These are phyloP conservation scores for Nematolebias whitei DNA, from an alignment of 2,113 vertebrate species.

Conservation along the genomic window DNA sequence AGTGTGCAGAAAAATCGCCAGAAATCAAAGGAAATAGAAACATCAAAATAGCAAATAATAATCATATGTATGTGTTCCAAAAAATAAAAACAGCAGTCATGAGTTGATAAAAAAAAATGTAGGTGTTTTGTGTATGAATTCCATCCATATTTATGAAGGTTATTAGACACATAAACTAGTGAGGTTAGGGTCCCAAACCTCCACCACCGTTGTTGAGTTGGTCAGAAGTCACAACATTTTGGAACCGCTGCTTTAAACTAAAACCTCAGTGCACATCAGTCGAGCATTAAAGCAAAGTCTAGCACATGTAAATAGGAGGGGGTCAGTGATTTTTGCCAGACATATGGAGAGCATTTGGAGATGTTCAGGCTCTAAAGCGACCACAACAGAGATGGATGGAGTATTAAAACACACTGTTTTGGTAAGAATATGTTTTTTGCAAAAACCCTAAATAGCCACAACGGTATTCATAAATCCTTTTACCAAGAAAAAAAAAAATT, in stretches of 20 bases:
- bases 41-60: no score
- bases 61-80: no score
- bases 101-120: no score
- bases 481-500: constrained; percentile 17
- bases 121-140: no score
- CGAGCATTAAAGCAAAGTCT: constrained; percentile 25
- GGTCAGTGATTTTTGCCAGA: constrained; percentile 53
- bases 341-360: constrained; percentile 76
- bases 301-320: constrained; percentile 45
- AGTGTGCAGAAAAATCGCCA: no score
- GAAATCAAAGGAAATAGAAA: no score
- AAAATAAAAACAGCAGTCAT: no score
- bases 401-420: constrained; percentile 67
- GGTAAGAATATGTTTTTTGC: constrained; percentile 61
- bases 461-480: constrained; percentile 36
- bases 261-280: constrained; percentile 38
- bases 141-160: no score
- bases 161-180: no score
- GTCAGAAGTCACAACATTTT: no score
- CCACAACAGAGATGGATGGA: constrained; percentile 60
- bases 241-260: constrained; percentile 10
- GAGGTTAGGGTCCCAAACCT: no score
- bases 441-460: constrained; percentile 50
- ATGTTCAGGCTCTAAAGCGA: constrained; percentile 53
- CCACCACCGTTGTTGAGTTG: no score